Evolutionary conservation across 2,113 vertebrate species (phyloP).

Genomic region (Motacilla tschutschensis): DNA sequence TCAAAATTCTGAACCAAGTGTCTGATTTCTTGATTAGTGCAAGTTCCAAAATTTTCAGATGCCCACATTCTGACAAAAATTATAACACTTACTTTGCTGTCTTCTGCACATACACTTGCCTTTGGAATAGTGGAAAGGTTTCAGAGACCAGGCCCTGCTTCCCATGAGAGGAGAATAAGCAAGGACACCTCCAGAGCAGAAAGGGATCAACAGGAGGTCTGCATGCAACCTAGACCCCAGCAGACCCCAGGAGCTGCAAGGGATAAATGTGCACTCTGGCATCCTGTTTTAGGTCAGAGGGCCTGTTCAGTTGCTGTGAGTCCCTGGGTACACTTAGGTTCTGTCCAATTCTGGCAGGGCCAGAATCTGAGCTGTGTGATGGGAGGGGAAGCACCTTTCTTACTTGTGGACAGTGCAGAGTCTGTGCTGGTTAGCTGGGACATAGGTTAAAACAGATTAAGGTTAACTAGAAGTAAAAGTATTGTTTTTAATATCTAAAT

Average conservation of each 20-base stretch:
- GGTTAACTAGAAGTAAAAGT: background rate
- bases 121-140: background rate
- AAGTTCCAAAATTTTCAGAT: conserved; percentile 8
- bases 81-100: background rate
- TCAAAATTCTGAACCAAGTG: background rate
- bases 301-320: background rate
- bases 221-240: background rate
- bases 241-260: background rate
- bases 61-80: background rate
- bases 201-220: background rate
- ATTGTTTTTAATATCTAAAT: background rate
- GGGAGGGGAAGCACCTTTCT: background rate
- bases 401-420: background rate
- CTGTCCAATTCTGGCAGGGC: background rate
- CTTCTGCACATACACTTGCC: background rate
- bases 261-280: background rate
- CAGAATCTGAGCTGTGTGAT: background rate
- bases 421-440: background rate
- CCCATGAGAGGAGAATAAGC: background rate
- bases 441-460: background rate
- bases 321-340: background rate
- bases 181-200: background rate
- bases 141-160: background rate
- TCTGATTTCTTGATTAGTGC: background rate
- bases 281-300: background rate